Evolutionary conservation across 1,140 invertebrate species (phyloP).

Genomic region (Mercenaria mercenaria): DNA sequence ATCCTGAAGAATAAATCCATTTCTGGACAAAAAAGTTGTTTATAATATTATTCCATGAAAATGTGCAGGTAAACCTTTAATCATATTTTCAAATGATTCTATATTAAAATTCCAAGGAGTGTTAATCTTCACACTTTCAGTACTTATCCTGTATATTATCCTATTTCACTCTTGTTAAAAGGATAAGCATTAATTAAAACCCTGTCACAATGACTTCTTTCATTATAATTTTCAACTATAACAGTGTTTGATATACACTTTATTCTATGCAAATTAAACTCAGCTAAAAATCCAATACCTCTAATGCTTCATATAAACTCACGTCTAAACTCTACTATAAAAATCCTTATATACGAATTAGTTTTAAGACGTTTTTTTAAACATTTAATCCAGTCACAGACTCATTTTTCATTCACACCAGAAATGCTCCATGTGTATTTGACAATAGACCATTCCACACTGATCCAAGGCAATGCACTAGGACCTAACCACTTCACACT

Average conservation of each 20-base stretch:
- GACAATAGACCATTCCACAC: conserved; percentile 30
- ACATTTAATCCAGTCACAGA: neutral
- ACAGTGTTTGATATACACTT: no score
- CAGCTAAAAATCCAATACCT: neutral
- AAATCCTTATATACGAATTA: neutral
- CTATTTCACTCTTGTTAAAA: no score
- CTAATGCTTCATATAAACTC: neutral
- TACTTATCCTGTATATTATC: no score
- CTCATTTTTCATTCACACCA: neutral
- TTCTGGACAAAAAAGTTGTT: neutral
- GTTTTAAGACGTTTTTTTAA: neutral
- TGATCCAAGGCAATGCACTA: neutral
- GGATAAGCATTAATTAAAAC: no score
- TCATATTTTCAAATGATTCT: neutral
- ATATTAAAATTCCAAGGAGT: neutral
- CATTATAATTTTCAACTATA: no score
- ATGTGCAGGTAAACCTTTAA: neutral
- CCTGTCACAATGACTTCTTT: no score
- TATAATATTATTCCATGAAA: neutral
- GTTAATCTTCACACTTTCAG: no score
- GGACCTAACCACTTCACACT: conserved; percentile 1
- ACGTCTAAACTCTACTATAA: neutral
- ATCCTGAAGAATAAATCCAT: conserved; percentile 13
- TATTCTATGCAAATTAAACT: no score
- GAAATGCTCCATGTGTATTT: neutral